Conservation (phyloP, 2,888 invertebrate species). For the Pristionchus maxplancki region DNA sequence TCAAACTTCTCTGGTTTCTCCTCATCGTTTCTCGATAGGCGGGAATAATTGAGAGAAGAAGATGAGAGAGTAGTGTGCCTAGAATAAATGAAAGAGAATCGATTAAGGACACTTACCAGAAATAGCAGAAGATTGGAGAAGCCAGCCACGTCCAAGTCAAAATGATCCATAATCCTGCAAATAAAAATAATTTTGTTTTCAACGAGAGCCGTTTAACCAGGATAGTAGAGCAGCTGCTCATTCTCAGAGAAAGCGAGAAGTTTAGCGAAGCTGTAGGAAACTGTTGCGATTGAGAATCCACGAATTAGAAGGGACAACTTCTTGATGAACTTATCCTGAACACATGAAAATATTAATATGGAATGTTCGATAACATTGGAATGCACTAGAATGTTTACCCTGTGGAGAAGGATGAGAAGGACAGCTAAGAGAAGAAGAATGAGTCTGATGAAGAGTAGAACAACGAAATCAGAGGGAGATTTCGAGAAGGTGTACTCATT, state of each 20-base stretch:
- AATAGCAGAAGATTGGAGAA: not conserved
- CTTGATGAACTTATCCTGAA: slow-evolving; percentile 5
- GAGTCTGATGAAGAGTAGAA: slow-evolving; percentile 53
- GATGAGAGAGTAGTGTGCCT: not conserved
- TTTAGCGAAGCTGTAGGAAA: slow-evolving; percentile 66
- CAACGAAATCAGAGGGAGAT: slow-evolving; percentile 57
- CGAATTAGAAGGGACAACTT: not conserved
- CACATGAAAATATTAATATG: not conserved
- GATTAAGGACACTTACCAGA: not conserved
- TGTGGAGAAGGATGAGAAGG: slow-evolving; percentile 53
- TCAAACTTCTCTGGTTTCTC: slow-evolving; percentile 1
- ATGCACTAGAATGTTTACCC: slow-evolving; percentile 42
- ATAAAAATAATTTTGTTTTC: no score
- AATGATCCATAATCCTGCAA: slow-evolving; percentile 59
- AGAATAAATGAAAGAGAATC: not conserved
- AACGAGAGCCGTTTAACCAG: no score
- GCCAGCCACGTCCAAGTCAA: slow-evolving; percentile 46
- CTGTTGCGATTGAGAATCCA: slow-evolving; percentile 39
- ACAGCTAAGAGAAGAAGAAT: slow-evolving; percentile 53
- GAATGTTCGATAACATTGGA: no score
- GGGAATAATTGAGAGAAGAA: not conserved
- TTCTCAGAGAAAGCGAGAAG: slow-evolving; percentile 73
- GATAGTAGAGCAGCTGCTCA: slow-evolving; percentile 60
- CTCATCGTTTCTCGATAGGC: slow-evolving; percentile 27
- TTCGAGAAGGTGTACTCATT: slow-evolving; percentile 55